A percentile compares a stretch with the other conserved stretches of the same genome.
These are phyloP conservation scores for Arothron firmamentum DNA, from an alignment of 2,113 vertebrate species.

Conservation along the genomic window DNA sequence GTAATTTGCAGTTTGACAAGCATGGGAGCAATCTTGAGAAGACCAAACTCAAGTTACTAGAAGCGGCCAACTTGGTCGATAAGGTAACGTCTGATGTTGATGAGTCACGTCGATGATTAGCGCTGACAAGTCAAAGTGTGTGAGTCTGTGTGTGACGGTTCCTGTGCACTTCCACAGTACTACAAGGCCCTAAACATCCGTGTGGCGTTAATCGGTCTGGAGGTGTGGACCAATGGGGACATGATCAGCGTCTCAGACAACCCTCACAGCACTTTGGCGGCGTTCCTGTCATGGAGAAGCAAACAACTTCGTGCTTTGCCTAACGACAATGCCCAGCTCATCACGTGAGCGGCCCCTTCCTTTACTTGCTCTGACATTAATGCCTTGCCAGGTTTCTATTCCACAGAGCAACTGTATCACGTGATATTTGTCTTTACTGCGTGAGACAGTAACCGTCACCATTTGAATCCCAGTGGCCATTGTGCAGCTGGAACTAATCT, in stretches of 20 bases:
- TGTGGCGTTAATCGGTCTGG: constrained; percentile 89
- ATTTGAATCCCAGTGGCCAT: constrained; percentile 1
- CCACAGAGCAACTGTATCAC: not conserved
- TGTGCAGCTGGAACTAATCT: constrained; percentile 39
- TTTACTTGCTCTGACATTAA: not conserved
- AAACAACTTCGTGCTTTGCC: constrained; percentile 80
- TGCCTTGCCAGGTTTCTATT: not conserved
- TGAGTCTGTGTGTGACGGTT: not conserved
- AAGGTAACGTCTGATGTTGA: constrained; percentile 76
- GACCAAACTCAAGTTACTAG: constrained; percentile 84
- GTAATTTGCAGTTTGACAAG: constrained; percentile 83
- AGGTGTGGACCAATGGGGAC: constrained; percentile 86
- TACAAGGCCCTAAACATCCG: constrained; percentile 90
- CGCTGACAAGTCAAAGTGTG: not conserved
- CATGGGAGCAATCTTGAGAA: constrained; percentile 72
- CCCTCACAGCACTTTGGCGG: constrained; percentile 87
- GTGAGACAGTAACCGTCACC: constrained; percentile 4
- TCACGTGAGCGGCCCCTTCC: constrained; percentile 79
- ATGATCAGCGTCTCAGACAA: constrained; percentile 83
- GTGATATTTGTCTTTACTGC: constrained; percentile 6
- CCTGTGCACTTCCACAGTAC: constrained; percentile 73
- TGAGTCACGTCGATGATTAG: not conserved
- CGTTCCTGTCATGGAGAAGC: constrained; percentile 90
- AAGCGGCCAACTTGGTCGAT: constrained; percentile 92
- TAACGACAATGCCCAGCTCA: constrained; percentile 94